These are phyloP conservation scores for Dicroscelio sp. DNA, from an alignment of 2,888 invertebrate genomes.

Conservation along the genomic window DNA sequence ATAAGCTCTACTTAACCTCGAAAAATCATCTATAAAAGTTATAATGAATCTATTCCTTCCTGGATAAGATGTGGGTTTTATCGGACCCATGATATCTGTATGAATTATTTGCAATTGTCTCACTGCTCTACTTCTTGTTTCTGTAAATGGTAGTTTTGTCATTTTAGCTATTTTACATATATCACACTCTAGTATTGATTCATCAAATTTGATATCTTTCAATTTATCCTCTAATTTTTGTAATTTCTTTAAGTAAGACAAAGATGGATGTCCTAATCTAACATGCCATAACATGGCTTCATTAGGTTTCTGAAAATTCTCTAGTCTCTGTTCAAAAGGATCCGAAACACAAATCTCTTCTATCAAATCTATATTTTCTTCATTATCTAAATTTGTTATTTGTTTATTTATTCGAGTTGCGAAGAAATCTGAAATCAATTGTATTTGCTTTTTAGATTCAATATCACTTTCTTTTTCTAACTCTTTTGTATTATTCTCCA, in stretches of 20 bases:
- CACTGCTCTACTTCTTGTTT: slow-evolving; percentile 64
- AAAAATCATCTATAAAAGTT: too few relatives aligned
- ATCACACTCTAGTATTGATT: slow-evolving; percentile 81
- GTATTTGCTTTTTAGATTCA: background rate
- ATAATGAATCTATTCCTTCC: too few relatives aligned
- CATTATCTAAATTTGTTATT: background rate
- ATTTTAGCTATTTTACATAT: slow-evolving; percentile 80
- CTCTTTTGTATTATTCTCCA: background rate
- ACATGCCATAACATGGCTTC: slow-evolving; percentile 1
- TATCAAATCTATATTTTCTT: background rate
- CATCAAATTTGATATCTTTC: slow-evolving; percentile 1
- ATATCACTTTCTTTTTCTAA: background rate
- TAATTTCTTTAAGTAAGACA: slow-evolving; percentile 9
- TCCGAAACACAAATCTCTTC: background rate
- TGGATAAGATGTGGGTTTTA: too few relatives aligned
- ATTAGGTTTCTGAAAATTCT: background rate
- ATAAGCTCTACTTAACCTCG: too few relatives aligned
- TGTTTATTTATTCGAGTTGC: background rate
- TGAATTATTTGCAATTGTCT: too few relatives aligned
- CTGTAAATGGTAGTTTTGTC: slow-evolving; percentile 80
- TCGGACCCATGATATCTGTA: too few relatives aligned
- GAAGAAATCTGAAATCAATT: background rate
- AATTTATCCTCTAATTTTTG: background rate
- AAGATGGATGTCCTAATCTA: slow-evolving; percentile 24
- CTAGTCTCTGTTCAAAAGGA: background rate